Evolutionary conservation across 2,888 invertebrate genomes (phyloP).

Genomic region (Drosophila leonis): DNA sequence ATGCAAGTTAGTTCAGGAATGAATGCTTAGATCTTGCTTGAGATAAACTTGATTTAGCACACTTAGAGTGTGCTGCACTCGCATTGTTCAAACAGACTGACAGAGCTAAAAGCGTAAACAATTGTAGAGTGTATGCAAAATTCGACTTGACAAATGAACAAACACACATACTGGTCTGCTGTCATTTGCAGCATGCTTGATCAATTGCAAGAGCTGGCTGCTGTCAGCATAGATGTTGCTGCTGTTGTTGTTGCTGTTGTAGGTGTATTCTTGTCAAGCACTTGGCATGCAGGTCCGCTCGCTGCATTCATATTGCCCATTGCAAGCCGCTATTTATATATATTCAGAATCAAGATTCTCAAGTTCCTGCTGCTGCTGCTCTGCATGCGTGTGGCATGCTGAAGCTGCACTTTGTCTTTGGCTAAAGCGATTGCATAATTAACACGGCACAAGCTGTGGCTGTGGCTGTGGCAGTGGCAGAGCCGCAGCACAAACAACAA

Average conservation of each 20-base stretch:
- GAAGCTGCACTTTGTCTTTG: constrained; percentile 8
- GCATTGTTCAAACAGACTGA: constrained; percentile 17
- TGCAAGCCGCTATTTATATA: not conserved
- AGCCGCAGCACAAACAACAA: constrained; percentile 1
- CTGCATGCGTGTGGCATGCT: constrained; percentile 46
- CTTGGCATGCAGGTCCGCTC: constrained; percentile 19
- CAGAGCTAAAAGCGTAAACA: constrained; percentile 29
- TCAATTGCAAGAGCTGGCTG: constrained; percentile 24
- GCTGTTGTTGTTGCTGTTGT: not conserved
- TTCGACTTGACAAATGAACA: constrained; percentile 8
- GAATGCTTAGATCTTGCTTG: not conserved
- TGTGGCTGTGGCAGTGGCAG: not conserved
- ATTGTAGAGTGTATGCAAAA: constrained; percentile 11
- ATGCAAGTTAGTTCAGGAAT: not conserved
- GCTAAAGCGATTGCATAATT: constrained; percentile 46
- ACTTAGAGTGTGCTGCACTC: not conserved
- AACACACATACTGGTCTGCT: not conserved
- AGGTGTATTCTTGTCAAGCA: constrained; percentile 17
- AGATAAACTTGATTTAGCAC: not conserved
- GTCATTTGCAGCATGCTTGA: constrained; percentile 28
- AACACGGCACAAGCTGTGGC: constrained; percentile 11
- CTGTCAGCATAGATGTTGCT: constrained; percentile 11
- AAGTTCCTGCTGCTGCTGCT: constrained; percentile 13
- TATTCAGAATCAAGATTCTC: not conserved
- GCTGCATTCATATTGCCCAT: not conserved